These are phyloP conservation scores for Myocastor coypus DNA, from an alignment of 2,113 vertebrate species.

Conservation along the genomic window DNA sequence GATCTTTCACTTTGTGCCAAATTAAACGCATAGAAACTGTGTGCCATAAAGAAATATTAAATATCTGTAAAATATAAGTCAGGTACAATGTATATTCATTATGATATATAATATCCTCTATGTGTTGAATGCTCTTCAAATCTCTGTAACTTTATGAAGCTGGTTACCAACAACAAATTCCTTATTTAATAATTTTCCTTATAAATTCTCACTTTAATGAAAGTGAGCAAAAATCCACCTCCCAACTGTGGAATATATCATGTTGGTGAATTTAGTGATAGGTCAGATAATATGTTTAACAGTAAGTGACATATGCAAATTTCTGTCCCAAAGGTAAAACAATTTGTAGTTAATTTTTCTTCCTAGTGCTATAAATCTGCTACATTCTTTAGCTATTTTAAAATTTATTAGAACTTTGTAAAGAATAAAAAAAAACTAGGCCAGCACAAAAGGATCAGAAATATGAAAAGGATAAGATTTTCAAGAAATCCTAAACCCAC, in stretches of 20 bases:
- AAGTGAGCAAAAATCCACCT: neutral
- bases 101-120: neutral
- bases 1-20: neutral
- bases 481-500: slow-evolving; percentile 45
- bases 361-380: slow-evolving; percentile 29
- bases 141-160: slow-evolving; percentile 10
- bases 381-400: slow-evolving; percentile 51
- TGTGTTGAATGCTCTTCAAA: slow-evolving; percentile 5
- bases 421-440: slow-evolving; percentile 46
- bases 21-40: neutral
- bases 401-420: slow-evolving; percentile 51
- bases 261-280: slow-evolving; percentile 40
- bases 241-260: neutral
- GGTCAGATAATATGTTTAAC: slow-evolving; percentile 21
- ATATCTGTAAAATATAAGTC: slow-evolving; percentile 44
- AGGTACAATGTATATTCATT: neutral
- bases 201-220: slow-evolving; percentile 29
- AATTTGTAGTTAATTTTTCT: slow-evolving; percentile 50
- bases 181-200: slow-evolving; percentile 40
- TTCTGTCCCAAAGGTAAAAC: slow-evolving; percentile 48
- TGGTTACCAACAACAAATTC: neutral
- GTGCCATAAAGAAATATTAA: neutral
- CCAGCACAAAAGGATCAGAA: slow-evolving; percentile 32
- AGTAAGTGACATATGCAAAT: slow-evolving; percentile 43
- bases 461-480: slow-evolving; percentile 46